Percentiles rank a stretch among this genome's conserved stretches.
Evolutionary conservation across 1,140 invertebrate genomes (phyloP).

Genomic region (Dendrolimus punctatus): DNA sequence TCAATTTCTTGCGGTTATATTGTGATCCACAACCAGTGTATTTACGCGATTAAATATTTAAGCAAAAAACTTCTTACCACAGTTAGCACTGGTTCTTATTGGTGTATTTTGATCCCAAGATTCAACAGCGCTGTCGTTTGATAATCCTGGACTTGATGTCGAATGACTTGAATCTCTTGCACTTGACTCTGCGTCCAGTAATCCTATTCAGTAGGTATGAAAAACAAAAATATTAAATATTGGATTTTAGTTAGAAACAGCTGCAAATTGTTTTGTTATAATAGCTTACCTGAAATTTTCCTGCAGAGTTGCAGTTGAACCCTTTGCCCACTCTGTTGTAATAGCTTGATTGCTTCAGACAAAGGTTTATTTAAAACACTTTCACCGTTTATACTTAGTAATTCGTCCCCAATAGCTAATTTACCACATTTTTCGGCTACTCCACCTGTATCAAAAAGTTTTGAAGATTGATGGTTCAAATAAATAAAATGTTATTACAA

Average conservation of each 20-base stretch:
- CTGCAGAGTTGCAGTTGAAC: slow-evolving; percentile 86
- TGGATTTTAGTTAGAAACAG: background rate
- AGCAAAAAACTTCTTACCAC: slow-evolving; percentile 28
- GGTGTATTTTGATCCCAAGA: slow-evolving; percentile 82
- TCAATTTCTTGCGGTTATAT: no score
- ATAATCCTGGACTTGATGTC: slow-evolving; percentile 76
- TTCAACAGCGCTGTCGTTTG: slow-evolving; percentile 90
- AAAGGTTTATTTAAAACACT: slow-evolving; percentile 84
- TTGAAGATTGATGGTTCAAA: slow-evolving; percentile 4
- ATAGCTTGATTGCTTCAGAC: slow-evolving; percentile 86
- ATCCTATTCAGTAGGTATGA: slow-evolving; percentile 11
- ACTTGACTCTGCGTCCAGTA: slow-evolving; percentile 53
- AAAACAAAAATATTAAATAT: no score
- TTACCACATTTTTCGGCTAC: slow-evolving; percentile 89
- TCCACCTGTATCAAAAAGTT: slow-evolving; percentile 72
- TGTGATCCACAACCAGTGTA: no score
- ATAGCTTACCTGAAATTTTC: slow-evolving; percentile 65
- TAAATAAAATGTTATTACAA: slow-evolving; percentile 1
- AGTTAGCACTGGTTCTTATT: slow-evolving; percentile 48
- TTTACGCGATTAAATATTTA: no score
- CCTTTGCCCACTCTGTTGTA: slow-evolving; percentile 83
- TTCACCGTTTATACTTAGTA: slow-evolving; percentile 88
- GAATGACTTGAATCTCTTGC: slow-evolving; percentile 65
- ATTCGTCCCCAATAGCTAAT: slow-evolving; percentile 85
- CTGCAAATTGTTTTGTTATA: background rate